These are phyloP conservation scores for Anarsia innoxiella DNA, from an alignment of 2,888 invertebrate species.

Conservation along the genomic window DNA sequence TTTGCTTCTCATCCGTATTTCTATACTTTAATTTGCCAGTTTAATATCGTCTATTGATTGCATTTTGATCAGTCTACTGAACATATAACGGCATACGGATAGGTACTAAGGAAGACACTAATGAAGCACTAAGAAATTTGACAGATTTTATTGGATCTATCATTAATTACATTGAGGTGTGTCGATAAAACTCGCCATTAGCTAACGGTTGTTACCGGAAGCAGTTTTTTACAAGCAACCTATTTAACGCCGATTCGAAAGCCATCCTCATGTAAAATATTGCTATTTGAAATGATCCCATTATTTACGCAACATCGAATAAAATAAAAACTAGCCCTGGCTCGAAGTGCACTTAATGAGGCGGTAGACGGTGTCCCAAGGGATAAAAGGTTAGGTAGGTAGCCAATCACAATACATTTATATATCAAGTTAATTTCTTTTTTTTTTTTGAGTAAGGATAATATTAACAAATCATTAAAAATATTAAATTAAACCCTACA, in stretches of 20 bases:
- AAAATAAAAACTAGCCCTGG: constrained; percentile 31
- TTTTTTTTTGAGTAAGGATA: too few relatives aligned
- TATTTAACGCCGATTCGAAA: constrained; percentile 18
- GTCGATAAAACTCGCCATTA: constrained; percentile 14
- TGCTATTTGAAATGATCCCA: constrained; percentile 38
- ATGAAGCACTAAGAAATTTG: constrained; percentile 9
- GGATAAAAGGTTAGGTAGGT: too few relatives aligned
- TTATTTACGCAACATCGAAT: constrained; percentile 50
- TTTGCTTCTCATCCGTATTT: too few relatives aligned
- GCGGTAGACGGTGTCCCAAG: constrained; percentile 24
- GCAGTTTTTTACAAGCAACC: constrained; percentile 28
- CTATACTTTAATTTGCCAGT: too few relatives aligned
- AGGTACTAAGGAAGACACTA: constrained; percentile 13
- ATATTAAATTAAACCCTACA: too few relatives aligned
- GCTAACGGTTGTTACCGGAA: constrained; percentile 49
- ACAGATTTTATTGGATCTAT: constrained; percentile 6
- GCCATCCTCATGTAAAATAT: constrained; percentile 37
- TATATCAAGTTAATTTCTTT: too few relatives aligned
- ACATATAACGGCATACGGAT: too few relatives aligned
- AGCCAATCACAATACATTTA: too few relatives aligned
- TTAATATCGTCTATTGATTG: too few relatives aligned
- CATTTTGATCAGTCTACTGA: too few relatives aligned
- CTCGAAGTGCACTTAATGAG: constrained; percentile 32
- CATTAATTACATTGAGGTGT: constrained; percentile 9
- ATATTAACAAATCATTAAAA: too few relatives aligned